Base-by-base conservation (phyloP, 2,113 vertebrate genomes). In the Pygoscelis adeliae region DNA sequence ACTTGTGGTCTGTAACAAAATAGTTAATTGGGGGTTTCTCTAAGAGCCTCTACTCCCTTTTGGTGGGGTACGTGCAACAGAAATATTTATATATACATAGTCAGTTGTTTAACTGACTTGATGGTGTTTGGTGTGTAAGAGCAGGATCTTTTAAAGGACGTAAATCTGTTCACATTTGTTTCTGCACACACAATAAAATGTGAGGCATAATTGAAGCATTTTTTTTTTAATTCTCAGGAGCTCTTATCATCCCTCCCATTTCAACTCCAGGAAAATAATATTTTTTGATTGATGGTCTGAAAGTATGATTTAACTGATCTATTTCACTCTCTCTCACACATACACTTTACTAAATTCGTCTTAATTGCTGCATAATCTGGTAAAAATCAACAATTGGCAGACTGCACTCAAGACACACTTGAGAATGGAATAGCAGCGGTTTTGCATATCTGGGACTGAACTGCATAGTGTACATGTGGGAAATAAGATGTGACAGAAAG, bases 51-150 rank as follows among this genome's bases (percentile, higher is more conserved):
- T 63, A 25, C 8, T 80, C 26, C 2, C 5, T 85, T 73, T 79
- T 76, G 13, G 21, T n/a, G 19, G 25, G 6, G 16, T 53, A 65
- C 0, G 1, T 15, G 20, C 6, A 69, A 38, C 18, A 67, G 20
- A 73, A 91, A 52, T 40, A 66, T 42, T 11, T 67, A 6, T 20
- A 22, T 30, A 55, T 22, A 15, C 6, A 25, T 12, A 56, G 36
- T 6, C 56, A 15, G 15, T 15, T 66, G 3, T 58, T 67, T 63
- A 69, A 61, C 21, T 66, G 15, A 49, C 7, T 83, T 58, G 10
- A 26, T n/a, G 10, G 2, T 10, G 21, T 46, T 84, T 66, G 15
- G 6, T 30, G 25, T 40, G 22, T 34, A 67, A 66, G 19, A 78
- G 13, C 9, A 83, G 9, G 5, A 56, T 42, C 16, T 89, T 71